Evolutionary conservation across 2,797 vertebrate species (phyloP), one percentile per base, ranked within the genome.

Genomic region (Xiphorhynchus erythropygius): DNA sequence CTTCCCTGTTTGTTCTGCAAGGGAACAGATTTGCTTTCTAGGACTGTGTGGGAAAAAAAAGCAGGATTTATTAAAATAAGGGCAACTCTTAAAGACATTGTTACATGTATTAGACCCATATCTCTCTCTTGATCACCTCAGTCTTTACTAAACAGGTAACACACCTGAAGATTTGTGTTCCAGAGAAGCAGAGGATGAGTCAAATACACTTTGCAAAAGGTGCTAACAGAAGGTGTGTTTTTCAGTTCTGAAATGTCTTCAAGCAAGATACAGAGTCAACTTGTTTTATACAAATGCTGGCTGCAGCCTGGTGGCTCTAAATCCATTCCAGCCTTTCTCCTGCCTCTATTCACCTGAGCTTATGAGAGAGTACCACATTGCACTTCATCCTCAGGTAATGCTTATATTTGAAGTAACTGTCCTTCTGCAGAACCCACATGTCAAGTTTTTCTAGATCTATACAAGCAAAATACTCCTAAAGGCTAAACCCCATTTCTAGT

Each of bases 221-320:
- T 84, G 42, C 69, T 96, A 82, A 93, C 71, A 91, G 78, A 71
- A 67, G 23, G 25, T 74, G n/a, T 91, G 32, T 97, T 69, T 97
- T 91, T 77, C 94, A 99, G 99, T 99, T 94, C 95, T 99, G 97
- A 99, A 98, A 97, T 99, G 99, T 95, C 98, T 99, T 91, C 99
- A 99, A 98, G 98, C 98, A 96, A 99, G 99, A 96, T 99, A 99
- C 60, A 90, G 81, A 10, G 94, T 92, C 7, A 98, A 98, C 77
- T 97, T 98, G 55, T 99, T 99, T 96, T 99, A 99, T 84, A 99
- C 99, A 59, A 98, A 99, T 62, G 99, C 99, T 80, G 99, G 99
- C 93, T 99, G 99, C 97, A 99, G 99, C 44, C 97, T 99, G 91
- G 99, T 99, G 95, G 99, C 99, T 88, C 97, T 99, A 62, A 99